These are phyloP conservation scores for Epiblema foenella DNA, from an alignment of 2,888 invertebrate species.

Conservation along the genomic window DNA sequence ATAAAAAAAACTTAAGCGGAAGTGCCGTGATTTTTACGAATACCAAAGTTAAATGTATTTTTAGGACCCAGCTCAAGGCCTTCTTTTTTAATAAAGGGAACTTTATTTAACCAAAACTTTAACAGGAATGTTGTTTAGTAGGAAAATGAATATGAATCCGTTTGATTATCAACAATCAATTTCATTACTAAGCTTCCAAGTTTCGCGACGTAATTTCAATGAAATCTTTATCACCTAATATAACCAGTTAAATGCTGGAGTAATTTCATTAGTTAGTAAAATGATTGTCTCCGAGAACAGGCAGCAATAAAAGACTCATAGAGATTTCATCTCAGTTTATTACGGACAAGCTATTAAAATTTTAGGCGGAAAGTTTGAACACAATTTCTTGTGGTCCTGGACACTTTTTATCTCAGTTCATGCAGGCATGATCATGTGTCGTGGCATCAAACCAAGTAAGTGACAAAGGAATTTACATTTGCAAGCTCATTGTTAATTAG, in stretches of 20 bases:
- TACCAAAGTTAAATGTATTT: constrained; percentile 22
- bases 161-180: not conserved
- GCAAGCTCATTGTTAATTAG: constrained; percentile 39
- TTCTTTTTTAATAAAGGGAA: not conserved
- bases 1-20: constrained; percentile 32
- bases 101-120: not conserved
- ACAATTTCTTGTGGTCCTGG: not conserved
- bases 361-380: not conserved
- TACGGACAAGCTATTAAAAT: constrained; percentile 5
- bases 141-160: not conserved
- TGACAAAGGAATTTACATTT: constrained; percentile 39
- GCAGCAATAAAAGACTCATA: constrained; percentile 1
- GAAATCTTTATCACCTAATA: too few species aligned
- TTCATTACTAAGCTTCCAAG: not conserved
- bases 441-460: constrained; percentile 34
- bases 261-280: too few species aligned
- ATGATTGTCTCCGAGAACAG: too few species aligned
- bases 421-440: constrained; percentile 13
- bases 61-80: constrained; percentile 8
- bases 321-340: constrained; percentile 18
- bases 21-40: constrained; percentile 20
- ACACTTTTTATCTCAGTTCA: too few species aligned
- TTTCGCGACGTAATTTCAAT: not conserved
- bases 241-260: too few species aligned
- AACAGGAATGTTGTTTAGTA: not conserved